phyloP scores from a whole-genome alignment of 2,888 invertebrate species.

The Drosophila meridionalis region DNA sequence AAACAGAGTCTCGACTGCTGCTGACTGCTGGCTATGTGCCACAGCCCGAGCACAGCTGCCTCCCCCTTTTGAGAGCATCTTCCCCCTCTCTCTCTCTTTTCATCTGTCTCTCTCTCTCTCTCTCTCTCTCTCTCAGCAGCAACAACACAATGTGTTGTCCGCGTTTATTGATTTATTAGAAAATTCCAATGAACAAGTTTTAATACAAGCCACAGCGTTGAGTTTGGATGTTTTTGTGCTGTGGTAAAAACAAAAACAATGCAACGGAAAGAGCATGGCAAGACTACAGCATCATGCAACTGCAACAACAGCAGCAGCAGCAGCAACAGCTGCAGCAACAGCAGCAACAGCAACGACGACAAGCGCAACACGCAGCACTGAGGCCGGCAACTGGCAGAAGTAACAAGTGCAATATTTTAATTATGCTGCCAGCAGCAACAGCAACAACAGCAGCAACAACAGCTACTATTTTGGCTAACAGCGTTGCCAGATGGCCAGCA shows the following conservation, averaged over 20 bases:
- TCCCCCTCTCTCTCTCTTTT: neutral
- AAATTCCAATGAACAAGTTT: conserved; percentile 83
- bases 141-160: conserved; percentile 70
- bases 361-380: conserved; percentile 31
- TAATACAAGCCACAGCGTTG: conserved; percentile 66
- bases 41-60: conserved; percentile 28
- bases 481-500: conserved; percentile 62
- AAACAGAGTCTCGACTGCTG: conserved; percentile 35
- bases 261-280: conserved; percentile 42
- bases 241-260: conserved; percentile 48
- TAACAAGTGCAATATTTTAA: conserved; percentile 83
- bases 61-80: conserved; percentile 46
- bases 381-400: conserved; percentile 47
- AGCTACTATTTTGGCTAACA: conserved; percentile 40
- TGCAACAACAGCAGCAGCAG: conserved; percentile 21
- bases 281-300: conserved; percentile 8
- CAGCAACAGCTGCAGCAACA: conserved; percentile 8
- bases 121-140: neutral
- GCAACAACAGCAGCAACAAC: conserved; percentile 13
- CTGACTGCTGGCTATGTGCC: conserved; percentile 71
- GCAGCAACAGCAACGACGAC: neutral
- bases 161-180: conserved; percentile 83
- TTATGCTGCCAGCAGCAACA: conserved; percentile 62
- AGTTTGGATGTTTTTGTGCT: conserved; percentile 40
- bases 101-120: neutral